These are phyloP conservation scores for Trichonephila inaurata DNA, from an alignment of 1,140 invertebrate species.

Conservation along the genomic window DNA sequence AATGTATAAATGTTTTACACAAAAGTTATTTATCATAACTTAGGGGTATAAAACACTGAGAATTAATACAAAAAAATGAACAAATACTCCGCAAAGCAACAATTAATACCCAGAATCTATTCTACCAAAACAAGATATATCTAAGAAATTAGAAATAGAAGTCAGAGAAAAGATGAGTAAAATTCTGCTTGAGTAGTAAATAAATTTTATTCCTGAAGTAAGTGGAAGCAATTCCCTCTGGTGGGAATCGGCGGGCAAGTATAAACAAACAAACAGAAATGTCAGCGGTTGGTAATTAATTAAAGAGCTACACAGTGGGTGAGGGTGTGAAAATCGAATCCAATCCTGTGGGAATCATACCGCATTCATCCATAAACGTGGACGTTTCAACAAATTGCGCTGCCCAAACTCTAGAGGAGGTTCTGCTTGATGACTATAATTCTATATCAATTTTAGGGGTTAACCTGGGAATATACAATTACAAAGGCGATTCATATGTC, in stretches of 20 bases:
- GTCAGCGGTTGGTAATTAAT: conserved; percentile 64
- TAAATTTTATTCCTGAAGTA: conserved; percentile 24
- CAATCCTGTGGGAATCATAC: conserved; percentile 38
- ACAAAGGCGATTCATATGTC: not conserved
- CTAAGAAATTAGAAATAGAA: not conserved
- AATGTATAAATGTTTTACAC: no score
- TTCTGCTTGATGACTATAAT: not conserved
- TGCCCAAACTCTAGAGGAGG: not conserved
- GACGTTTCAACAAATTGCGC: conserved; percentile 50
- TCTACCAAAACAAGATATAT: not conserved
- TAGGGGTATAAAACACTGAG: no score
- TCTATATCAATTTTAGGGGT: not conserved
- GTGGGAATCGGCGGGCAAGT: not conserved
- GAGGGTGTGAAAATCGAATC: conserved; percentile 61
- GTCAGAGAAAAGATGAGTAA: not conserved
- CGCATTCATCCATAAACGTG: not conserved
- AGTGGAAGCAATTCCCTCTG: conserved; percentile 18
- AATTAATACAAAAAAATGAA: no score
- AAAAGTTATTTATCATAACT: no score
- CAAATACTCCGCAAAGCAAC: no score
- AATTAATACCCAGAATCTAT: no score
- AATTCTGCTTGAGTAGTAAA: conserved; percentile 33
- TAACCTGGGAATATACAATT: not conserved
- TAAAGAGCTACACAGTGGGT: conserved; percentile 38
- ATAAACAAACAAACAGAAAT: conserved; percentile 60